Percentiles rank a stretch among this genome's conserved stretches.
Conservation (phyloP, 2,113 vertebrate genomes). For the Illadopsis cleaveri region DNA sequence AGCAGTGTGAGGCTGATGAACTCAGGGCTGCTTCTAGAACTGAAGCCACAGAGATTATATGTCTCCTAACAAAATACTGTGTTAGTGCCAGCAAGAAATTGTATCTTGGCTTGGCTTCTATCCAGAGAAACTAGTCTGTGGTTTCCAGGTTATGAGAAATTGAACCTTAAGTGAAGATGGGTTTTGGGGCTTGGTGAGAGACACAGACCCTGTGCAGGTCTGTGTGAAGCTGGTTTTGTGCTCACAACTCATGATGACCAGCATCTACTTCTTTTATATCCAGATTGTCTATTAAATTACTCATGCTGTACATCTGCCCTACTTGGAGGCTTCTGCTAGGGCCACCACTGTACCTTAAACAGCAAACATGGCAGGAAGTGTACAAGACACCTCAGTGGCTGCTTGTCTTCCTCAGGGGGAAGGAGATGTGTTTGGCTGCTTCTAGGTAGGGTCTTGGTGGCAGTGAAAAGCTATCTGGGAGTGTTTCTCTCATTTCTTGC, state of each 20-base stretch:
- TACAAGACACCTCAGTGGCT: background rate
- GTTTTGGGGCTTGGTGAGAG: background rate
- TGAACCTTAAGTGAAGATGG: background rate
- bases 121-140: background rate
- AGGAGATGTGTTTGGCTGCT: background rate
- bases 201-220: background rate
- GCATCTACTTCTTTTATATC: background rate
- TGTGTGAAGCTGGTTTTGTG: background rate
- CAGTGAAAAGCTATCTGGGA: background rate
- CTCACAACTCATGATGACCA: accelerated
- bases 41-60: background rate
- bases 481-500: background rate
- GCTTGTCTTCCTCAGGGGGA: background rate
- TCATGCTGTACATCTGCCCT: background rate
- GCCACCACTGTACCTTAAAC: background rate
- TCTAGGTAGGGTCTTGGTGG: background rate
- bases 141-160: background rate
- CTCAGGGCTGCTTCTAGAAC: background rate
- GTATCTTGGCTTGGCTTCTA: background rate
- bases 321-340: background rate
- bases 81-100: background rate
- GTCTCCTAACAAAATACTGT: background rate
- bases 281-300: background rate
- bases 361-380: background rate
- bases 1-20: background rate